Evolutionary conservation across 2,113 vertebrate genomes (phyloP).

Genomic region (Oncorhynchus tshawytscha): DNA sequence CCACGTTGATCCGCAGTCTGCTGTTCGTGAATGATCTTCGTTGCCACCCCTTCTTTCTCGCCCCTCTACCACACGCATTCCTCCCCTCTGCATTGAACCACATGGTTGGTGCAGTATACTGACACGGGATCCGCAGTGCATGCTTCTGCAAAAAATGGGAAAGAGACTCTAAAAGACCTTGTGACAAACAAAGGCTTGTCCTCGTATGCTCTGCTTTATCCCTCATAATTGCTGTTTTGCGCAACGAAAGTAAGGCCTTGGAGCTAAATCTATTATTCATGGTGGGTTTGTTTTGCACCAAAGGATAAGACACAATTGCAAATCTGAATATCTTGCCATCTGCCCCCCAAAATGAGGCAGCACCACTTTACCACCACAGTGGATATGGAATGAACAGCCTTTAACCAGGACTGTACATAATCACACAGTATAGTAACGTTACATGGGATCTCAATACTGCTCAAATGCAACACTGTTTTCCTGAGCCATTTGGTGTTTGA

Average conservation of each 20-base stretch:
- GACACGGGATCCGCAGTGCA: slow-evolving; percentile 70
- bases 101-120: slow-evolving; percentile 73
- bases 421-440: background rate
- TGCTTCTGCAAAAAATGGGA: slow-evolving; percentile 36
- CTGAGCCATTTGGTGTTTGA: background rate
- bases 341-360: slow-evolving; percentile 13
- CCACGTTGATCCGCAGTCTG: slow-evolving; percentile 66
- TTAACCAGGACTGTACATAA: background rate
- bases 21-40: slow-evolving; percentile 62
- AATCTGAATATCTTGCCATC: background rate
- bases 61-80: background rate
- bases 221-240: slow-evolving; percentile 3
- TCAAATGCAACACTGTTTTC: background rate
- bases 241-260: background rate
- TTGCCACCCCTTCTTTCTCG: slow-evolving; percentile 43
- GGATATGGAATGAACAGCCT: background rate
- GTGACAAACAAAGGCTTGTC: background rate
- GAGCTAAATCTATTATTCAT: background rate
- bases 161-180: slow-evolving; percentile 8
- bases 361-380: background rate
- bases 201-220: slow-evolving; percentile 11
- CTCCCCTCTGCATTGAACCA: slow-evolving; percentile 63
- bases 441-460: background rate
- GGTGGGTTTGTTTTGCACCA: background rate
- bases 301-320: slow-evolving; percentile 4